Evolutionary conservation across 2,113 vertebrate species (phyloP), one percentile per base, ranked within the genome.

Genomic region (Heterocephalus glaber): DNA sequence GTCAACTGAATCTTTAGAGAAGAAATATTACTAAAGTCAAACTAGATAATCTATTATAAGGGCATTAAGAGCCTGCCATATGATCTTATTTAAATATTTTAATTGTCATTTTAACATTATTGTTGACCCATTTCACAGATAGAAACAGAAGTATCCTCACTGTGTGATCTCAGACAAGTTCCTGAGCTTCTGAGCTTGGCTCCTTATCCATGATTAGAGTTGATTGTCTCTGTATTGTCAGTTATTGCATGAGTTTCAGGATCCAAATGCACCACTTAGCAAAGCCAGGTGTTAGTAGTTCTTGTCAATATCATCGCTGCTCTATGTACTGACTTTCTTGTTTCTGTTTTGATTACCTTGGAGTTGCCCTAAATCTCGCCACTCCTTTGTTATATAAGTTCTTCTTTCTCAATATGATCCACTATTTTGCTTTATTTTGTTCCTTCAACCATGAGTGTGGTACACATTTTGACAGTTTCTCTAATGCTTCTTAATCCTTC

Each of bases 1-100:
- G n/a, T 54, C 7, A 74, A 65, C 54, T 92, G 35, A 82, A 47
- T 16, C 17, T 92, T 79, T 41, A 38, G 9, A 54, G 30, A 86
- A 95, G 6, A 88, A 77, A 86, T 74, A 76, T 49, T 81, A 16
- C 24, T 33, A 58, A 66, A 92, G 77, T 49, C 14, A 72, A 38
- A 41, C 20, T 54, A 44, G 11, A 35, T 72, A 83, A 54, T 28
- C 77, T 87, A 26, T 63, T 41, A 72, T 5, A 22, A 35, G 28
- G 0, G 26, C 47, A 24, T n/a, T 82, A 70, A 66, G 65, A 82
- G 2, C 26, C 90, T 56, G 74, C 3, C 33, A 77, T 72, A 54
- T 54, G 16, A 35, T 65, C 33, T 74, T 90, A 54, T 70, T 92
- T 83, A 88, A 83, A 44, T 83, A 83, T 60, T 86, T 89, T 60